Conservation (phyloP, 2,888 invertebrate species). For the Entomobrya multifasciata region DNA sequence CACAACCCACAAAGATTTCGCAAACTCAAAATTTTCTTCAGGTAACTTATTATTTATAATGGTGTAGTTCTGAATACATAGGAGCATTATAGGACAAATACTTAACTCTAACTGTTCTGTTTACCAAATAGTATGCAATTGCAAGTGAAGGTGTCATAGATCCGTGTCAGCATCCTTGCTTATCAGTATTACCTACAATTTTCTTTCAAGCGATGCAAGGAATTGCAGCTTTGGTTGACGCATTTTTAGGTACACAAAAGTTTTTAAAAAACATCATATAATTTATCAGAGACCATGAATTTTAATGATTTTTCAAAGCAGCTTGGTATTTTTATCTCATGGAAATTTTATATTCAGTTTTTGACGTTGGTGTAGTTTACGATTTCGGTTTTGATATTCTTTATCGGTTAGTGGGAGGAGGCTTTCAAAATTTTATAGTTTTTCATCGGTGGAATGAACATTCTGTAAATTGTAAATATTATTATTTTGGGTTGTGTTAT, state of each 20-base stretch:
- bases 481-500: slow-evolving; percentile 56
- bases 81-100: background rate
- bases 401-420: slow-evolving; percentile 45
- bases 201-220: slow-evolving; percentile 97
- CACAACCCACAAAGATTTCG: slow-evolving; percentile 89
- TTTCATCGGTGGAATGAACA: slow-evolving; percentile 18
- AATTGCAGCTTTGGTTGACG: slow-evolving; percentile 95
- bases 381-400: slow-evolving; percentile 34
- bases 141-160: slow-evolving; percentile 89
- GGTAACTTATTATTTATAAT: slow-evolving; percentile 75
- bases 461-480: slow-evolving; percentile 57
- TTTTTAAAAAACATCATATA: too few relatives aligned
- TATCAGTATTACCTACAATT: slow-evolving; percentile 91
- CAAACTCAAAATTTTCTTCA: slow-evolving; percentile 89
- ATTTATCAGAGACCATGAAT: background rate
- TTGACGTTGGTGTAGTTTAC: slow-evolving; percentile 19
- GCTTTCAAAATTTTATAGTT: slow-evolving; percentile 48
- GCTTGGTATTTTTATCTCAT: slow-evolving; percentile 14
- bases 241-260: slow-evolving; percentile 93
- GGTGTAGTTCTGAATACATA: background rate
- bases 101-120: background rate
- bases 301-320: background rate
- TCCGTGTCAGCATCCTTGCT: slow-evolving; percentile 94
- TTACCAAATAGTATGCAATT: slow-evolving; percentile 85
- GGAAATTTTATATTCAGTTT: slow-evolving; percentile 8